These are phyloP conservation scores for Sturnus vulgaris DNA, from an alignment of 2,113 vertebrate genomes.

Conservation along the genomic window DNA sequence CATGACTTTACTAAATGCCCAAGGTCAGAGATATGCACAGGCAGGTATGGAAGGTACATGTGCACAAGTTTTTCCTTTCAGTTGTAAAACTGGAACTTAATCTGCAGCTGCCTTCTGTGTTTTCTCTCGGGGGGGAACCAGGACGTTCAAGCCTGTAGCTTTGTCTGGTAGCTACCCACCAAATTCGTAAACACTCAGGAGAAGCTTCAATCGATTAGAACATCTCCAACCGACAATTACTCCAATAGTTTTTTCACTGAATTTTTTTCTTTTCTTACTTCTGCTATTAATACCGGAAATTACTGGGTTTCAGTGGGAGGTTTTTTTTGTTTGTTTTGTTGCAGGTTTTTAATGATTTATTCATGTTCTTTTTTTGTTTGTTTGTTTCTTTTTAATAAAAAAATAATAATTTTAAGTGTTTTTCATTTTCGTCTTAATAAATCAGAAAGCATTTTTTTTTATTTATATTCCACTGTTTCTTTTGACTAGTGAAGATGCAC, in stretches of 20 bases:
- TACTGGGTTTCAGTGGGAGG: too few species aligned
- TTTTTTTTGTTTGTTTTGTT: too few species aligned
- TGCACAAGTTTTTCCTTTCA: background rate
- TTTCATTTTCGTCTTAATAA: background rate
- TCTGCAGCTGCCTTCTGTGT: background rate
- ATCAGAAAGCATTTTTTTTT: background rate
- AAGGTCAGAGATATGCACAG: background rate
- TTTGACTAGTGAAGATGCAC: background rate
- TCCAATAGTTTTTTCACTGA: conserved; percentile 5
- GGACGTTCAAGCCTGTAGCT: background rate
- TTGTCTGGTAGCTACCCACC: background rate
- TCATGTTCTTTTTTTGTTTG: background rate
- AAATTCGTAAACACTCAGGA: background rate
- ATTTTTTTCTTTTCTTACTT: background rate
- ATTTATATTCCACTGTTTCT: background rate
- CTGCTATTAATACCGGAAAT: background rate
- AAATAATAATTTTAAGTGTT: background rate
- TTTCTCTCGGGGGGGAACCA: background rate
- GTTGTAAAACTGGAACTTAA: background rate
- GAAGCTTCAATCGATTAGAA: conserved; percentile 28
- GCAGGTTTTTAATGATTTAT: background rate
- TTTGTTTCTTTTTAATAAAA: background rate
- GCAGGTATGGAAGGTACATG: background rate
- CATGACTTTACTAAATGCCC: background rate
- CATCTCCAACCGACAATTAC: conserved; percentile 11